Evolutionary conservation across 2,113 vertebrate genomes (phyloP).

Genomic region (Scophthalmus maximus): DNA sequence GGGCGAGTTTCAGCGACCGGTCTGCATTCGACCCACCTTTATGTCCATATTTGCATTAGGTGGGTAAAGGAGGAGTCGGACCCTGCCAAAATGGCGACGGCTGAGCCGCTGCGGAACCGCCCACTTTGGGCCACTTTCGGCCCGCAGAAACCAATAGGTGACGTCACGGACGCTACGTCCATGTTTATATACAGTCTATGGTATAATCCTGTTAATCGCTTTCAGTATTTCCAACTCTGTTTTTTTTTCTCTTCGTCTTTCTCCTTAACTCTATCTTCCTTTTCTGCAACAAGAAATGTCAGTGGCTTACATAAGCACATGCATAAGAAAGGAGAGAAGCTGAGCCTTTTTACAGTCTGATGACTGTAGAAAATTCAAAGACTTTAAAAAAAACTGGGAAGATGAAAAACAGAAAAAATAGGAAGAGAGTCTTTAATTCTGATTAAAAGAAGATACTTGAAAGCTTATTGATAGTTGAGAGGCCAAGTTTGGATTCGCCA

Average conservation of each 20-base stretch:
- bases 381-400: not conserved
- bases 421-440: conserved; percentile 44
- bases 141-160: too few species aligned
- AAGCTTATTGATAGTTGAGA: conserved; percentile 16
- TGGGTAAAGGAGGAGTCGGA: too few species aligned
- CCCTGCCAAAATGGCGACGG: too few species aligned
- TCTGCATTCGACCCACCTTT: too few species aligned
- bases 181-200: too few species aligned
- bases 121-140: too few species aligned
- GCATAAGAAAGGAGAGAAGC: not conserved
- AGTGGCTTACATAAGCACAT: conserved; percentile 48
- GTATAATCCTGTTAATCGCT: conserved; percentile 53
- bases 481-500: conserved; percentile 14
- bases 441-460: conserved; percentile 36
- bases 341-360: conserved; percentile 30
- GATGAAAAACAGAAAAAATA: conserved; percentile 29
- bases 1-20: too few species aligned
- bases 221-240: conserved; percentile 10
- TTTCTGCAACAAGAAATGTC: conserved; percentile 27
- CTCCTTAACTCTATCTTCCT: not conserved
- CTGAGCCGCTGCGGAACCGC: too few species aligned
- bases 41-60: too few species aligned
- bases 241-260: conserved; percentile 8
- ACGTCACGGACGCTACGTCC: too few species aligned
- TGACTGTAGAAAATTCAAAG: conserved; percentile 42